Evolutionary conservation across 1,140 invertebrate species (phyloP).

Genomic region (Hyles euphorbiae): DNA sequence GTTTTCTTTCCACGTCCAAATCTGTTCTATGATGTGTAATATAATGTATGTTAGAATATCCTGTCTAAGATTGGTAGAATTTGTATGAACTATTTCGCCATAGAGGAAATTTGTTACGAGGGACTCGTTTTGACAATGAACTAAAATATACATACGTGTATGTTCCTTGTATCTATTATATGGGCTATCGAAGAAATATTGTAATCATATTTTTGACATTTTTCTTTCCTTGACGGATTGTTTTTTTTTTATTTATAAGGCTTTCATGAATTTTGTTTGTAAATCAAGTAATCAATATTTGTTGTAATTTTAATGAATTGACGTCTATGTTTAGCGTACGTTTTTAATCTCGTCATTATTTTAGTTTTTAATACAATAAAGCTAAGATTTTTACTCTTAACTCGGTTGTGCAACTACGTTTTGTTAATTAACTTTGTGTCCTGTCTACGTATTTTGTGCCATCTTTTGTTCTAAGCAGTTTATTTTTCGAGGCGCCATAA

Average conservation of each 20-base stretch:
- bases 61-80: slow-evolving; percentile 25
- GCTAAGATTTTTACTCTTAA: slow-evolving; percentile 1
- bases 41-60: slow-evolving; percentile 28
- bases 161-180: too few relatives aligned
- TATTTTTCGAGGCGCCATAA: too few relatives aligned
- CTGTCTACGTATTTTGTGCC: slow-evolving; percentile 27
- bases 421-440: slow-evolving; percentile 16
- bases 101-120: neutral
- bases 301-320: slow-evolving; percentile 20
- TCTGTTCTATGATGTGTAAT: slow-evolving; percentile 25
- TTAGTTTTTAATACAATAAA: neutral
- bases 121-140: neutral
- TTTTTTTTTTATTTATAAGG: slow-evolving; percentile 14
- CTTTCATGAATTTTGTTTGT: slow-evolving; percentile 11
- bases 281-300: slow-evolving; percentile 4
- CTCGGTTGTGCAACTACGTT: slow-evolving; percentile 50
- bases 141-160: too few relatives aligned
- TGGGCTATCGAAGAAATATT: too few relatives aligned
- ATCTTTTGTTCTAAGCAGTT: slow-evolving; percentile 21
- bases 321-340: slow-evolving; percentile 3
- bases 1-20: slow-evolving; percentile 33
- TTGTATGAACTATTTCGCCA: slow-evolving; percentile 11
- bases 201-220: too few relatives aligned
- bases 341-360: slow-evolving; percentile 1
- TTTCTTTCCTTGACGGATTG: too few relatives aligned